phyloP scores from a whole-genome alignment of 2,888 invertebrate species.

The Alloplasta piceator region DNA sequence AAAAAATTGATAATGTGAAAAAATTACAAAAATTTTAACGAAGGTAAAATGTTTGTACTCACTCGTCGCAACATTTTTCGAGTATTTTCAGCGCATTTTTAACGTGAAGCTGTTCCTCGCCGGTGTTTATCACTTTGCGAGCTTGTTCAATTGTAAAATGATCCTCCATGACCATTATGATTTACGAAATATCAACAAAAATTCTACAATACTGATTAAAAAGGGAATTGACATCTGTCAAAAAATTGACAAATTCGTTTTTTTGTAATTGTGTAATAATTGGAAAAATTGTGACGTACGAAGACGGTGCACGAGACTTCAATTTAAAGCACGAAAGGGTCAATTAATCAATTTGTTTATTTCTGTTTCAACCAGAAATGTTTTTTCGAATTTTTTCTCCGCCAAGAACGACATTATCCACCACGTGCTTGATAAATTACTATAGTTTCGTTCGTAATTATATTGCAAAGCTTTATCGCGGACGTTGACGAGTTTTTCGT shows the following conservation, averaged over 20 bases:
- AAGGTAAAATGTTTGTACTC: constrained; percentile 65
- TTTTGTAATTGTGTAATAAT: neutral
- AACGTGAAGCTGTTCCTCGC: constrained; percentile 71
- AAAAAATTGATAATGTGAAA: constrained; percentile 9
- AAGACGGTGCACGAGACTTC: neutral
- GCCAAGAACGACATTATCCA: no score
- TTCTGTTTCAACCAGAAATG: no score
- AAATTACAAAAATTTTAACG: no score
- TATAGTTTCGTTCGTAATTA: no score
- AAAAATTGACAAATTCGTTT: no score
- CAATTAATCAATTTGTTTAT: no score
- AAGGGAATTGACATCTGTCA: no score
- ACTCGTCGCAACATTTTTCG: constrained; percentile 77
- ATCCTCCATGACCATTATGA: constrained; percentile 65
- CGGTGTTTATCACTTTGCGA: constrained; percentile 68
- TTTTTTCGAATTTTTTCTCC: no score
- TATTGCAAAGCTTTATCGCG: no score
- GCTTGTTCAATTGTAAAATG: constrained; percentile 73
- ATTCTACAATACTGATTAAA: neutral
- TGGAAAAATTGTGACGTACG: neutral
- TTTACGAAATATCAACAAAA: constrained; percentile 1
- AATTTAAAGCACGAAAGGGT: no score
- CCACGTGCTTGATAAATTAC: no score
- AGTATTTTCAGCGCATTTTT: constrained; percentile 74
- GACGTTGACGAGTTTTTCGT: no score